Base-by-base conservation (phyloP, 2,888 invertebrate genomes). In the Drosophila koepferae region DNA sequence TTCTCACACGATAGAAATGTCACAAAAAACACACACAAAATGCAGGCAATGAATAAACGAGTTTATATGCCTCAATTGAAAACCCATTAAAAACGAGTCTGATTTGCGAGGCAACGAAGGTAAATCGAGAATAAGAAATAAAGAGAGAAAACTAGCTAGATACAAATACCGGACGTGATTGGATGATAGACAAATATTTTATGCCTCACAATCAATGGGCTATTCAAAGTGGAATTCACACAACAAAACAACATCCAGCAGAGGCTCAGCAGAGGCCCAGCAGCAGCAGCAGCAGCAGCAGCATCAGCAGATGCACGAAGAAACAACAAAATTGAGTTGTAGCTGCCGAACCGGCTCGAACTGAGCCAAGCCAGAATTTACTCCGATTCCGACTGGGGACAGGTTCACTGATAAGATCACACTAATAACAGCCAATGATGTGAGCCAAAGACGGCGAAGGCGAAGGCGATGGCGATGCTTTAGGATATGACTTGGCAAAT, bases 401-500 rank as follows among this genome's bases (percentile, higher is more conserved):
- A 46, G 56, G 53, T 58, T 44, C n/a, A 56, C 56, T 82, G 89
- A 88, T 88, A 86, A 85, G 81, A 90, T 88, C 84, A 69, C 54
- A 74, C 81, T 83, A 88, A 89, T 86, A 89, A 77, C 87, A 77
- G 79, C 77, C 89, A 88, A 90, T 89, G 76, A 81, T 76, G 73
- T 71, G 68, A 75, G 64, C 49, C 63, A 59, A 68, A 58, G 64
- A 63, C 60, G 51, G 51, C 51, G 51, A 48, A 16, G 43, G 43
- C 43, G 18, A 43, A 10, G 43, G n/a, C 49, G 49, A 49, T 49
- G 63, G 64, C 70, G 73, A 74, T 84, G 90, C 89, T 90, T 80
- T 90, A 74, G 90, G 91, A 86, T 89, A 90, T 90, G 89, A 91
- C 91, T 82, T 81, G 90, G 85, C 89, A 86, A 90, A 90, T 84